Evolutionary conservation across 1,140 invertebrate species (phyloP), one percentile per base, ranked within the genome.

Genomic region (Trichonephila inaurata): DNA sequence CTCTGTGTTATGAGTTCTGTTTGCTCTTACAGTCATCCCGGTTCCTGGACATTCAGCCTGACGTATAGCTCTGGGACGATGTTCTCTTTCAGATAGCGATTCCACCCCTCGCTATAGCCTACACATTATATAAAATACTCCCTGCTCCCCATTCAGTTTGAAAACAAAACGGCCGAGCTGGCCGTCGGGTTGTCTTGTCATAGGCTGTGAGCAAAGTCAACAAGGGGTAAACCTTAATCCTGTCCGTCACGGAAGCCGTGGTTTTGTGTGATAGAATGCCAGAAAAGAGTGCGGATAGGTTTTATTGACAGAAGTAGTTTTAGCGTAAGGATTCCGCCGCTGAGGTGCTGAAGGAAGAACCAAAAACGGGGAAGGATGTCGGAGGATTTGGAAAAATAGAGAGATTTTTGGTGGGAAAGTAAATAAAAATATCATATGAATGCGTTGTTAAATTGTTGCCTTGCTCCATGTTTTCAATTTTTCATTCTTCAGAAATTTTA

Each of bases 271-370:
- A 85, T 92, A 92, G 90, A 92, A 92, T 92, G 90, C 44, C 58
- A 21, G 12, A 40, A 12, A 28, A 33, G 72, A 89, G 33, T 81
- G 69, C 19, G 64, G 18, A 72, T 33, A 16, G 24, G 89, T 64
- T 91, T 91, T 91, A 91, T 91, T 91, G 66, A 69, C 89, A 91
- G 69, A n/a, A 21, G 89, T 91, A 21, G 90, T n/a, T 85, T 92
- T 66, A 51, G 69, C 51, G 51, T 51, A 21, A 19, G 8, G 72
- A 81, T 33, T 61, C 72, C 72, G 21, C 24, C 19, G 1, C 51
- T 24, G 89, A 51, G 16, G 85, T 81, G 51, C 12, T 24, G 24
- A 66, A n/a, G 64, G 19, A n/a, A 66, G 12, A 28, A 7, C 24
- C n/a, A 10, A 6, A 10, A 6, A n/a, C 5, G n/a, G 2, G 24